Evolutionary conservation across 2,113 vertebrate genomes (phyloP).

Genomic region (Fulica atra): DNA sequence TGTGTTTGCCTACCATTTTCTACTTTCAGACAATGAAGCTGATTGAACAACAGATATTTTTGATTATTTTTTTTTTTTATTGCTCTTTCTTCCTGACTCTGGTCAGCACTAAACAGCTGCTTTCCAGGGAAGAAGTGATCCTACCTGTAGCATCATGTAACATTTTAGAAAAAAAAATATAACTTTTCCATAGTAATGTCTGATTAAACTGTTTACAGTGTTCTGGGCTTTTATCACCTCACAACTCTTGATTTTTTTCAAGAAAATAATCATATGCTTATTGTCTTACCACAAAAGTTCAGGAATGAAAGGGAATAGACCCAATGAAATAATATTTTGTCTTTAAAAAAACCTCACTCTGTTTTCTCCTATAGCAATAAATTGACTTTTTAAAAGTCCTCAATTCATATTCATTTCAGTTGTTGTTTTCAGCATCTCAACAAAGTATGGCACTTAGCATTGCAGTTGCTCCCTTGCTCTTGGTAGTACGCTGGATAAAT

Average conservation of each 20-base stretch:
- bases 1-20: not conserved
- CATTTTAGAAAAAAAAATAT: not conserved
- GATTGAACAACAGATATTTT: not conserved
- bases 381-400: not conserved
- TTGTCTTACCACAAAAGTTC: not conserved
- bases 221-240: not conserved
- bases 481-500: not conserved
- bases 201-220: not conserved
- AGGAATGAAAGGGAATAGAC: not conserved
- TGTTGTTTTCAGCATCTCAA: not conserved
- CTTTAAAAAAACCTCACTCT: fast-evolving
- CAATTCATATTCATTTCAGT: not conserved
- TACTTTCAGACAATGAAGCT: not conserved
- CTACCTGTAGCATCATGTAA: not conserved
- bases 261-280: not conserved
- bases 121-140: not conserved
- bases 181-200: not conserved
- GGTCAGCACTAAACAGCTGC: not conserved
- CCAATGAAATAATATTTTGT: not conserved
- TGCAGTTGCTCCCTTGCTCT: not conserved
- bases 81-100: fast-evolving
- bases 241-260: not conserved
- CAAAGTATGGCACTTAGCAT: not conserved
- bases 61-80: not conserved
- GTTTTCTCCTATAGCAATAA: not conserved